Conservation (phyloP, 1,140 invertebrate species). For the Drosophila mauritiana region DNA sequence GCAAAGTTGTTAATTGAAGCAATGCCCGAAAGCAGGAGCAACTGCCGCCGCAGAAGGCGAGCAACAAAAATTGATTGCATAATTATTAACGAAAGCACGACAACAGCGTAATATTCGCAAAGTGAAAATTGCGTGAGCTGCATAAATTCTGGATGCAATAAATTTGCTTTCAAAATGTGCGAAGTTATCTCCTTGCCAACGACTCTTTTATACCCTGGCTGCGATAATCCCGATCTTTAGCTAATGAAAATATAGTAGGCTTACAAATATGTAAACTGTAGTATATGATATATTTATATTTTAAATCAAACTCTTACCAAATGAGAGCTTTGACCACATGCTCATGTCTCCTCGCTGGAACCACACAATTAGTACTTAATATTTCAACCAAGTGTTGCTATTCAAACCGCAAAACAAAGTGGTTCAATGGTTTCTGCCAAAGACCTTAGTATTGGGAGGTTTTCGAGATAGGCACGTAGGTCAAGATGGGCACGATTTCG, state of each 20-base stretch:
- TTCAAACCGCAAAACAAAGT: slow-evolving; percentile 45
- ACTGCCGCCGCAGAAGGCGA: slow-evolving; percentile 16
- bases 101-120: slow-evolving; percentile 22
- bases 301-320: slow-evolving; percentile 17
- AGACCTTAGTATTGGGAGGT: slow-evolving; percentile 35
- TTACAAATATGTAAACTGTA: no score
- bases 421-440: slow-evolving; percentile 31
- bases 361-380: slow-evolving; percentile 14
- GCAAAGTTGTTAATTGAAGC: slow-evolving; percentile 52
- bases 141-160: slow-evolving; percentile 72
- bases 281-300: no score
- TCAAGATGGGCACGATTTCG: slow-evolving; percentile 64
- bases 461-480: slow-evolving; percentile 58
- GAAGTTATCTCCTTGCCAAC: neutral
- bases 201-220: slow-evolving; percentile 14
- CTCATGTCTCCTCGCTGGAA: slow-evolving; percentile 12
- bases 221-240: neutral
- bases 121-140: slow-evolving; percentile 71
- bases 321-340: slow-evolving; percentile 2
- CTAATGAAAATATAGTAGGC: no score
- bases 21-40: slow-evolving; percentile 15
- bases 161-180: slow-evolving; percentile 47
- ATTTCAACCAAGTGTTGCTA: slow-evolving; percentile 19
- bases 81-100: slow-evolving; percentile 61
- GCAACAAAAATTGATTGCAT: slow-evolving; percentile 58